Evolutionary conservation across 1,140 invertebrate species (phyloP), one percentile per base, ranked within the genome.

Genomic region (Archivesica marissinica): DNA sequence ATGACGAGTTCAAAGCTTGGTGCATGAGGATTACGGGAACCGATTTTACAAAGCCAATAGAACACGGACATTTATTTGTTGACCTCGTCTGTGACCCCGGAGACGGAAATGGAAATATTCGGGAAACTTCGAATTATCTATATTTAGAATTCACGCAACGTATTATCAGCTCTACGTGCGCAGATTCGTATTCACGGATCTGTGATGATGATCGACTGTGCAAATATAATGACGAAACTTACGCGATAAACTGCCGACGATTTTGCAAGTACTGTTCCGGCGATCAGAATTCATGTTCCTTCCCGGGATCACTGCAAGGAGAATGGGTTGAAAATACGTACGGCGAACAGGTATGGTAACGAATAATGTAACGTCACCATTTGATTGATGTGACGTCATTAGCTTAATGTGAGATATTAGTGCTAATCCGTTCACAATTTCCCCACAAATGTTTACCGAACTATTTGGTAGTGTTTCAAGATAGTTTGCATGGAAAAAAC

Each of bases 11-110:
- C 30, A 85, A 89, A 41, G 61, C 72, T 7, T 89, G 88, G 88
- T 89, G 86, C 28, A 77, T 89, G 39, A 44, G 90, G 0, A 87
- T 88, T 20, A 84, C 25, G 11, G 81, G 81, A 33, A 82, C 85
- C 6, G 88, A 89, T 9, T 75, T 89, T 0, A 52, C 88, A 17
- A 83, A 77, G 23, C 86, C 88, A 39, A 89, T 89, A 38, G 75
- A 85, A 64, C 68, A 38, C 17, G 90, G 88, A 11, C 79, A 90
- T 41, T 74, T 91, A 39, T 89, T 89, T 75, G 64, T 88, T 20
- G 79, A 88, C 68, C 78, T 88, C n/a, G 85, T 89, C 9, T 91
- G 90, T 54, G 89, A 90, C 52, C 84, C 89, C 3, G 77, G 74
- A 11, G 86, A 87, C 33, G 52, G 52, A 35, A 50, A 50, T 59